Conservation (phyloP, 2,113 vertebrate genomes). For the Cnemophilus loriae region DNA sequence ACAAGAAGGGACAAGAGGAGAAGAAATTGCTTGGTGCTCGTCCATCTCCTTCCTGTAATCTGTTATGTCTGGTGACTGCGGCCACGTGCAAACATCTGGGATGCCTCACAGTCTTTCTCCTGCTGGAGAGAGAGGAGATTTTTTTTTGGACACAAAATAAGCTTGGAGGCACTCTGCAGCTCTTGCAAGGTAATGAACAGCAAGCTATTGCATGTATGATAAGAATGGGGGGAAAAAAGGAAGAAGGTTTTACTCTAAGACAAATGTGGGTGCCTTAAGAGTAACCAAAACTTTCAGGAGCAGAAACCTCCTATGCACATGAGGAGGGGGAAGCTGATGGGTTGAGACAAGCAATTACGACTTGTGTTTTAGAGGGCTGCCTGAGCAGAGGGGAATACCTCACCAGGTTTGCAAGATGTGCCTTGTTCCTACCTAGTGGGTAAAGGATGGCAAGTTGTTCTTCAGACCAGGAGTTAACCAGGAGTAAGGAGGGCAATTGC, state of each 20-base stretch:
- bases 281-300: neutral
- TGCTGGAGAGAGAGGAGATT: neutral
- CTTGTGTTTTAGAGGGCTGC: neutral
- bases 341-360: neutral
- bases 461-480: neutral
- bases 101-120: slow-evolving; percentile 10
- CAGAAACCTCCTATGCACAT: neutral
- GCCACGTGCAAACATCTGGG: slow-evolving; percentile 40
- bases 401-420: neutral
- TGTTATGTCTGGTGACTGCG: neutral
- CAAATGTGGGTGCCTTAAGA: neutral
- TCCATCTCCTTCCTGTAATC: neutral
- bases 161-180: neutral
- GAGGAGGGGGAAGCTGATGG: neutral
- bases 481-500: neutral
- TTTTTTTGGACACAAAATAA: neutral
- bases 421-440: neutral
- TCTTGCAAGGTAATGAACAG: neutral
- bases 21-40: neutral
- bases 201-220: neutral
- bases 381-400: neutral
- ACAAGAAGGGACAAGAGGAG: neutral
- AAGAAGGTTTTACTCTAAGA: neutral
- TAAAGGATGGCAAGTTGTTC: neutral
- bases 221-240: neutral